Conservation (phyloP, 2,888 invertebrate genomes). For the Argynnis bischoffii region DNA sequence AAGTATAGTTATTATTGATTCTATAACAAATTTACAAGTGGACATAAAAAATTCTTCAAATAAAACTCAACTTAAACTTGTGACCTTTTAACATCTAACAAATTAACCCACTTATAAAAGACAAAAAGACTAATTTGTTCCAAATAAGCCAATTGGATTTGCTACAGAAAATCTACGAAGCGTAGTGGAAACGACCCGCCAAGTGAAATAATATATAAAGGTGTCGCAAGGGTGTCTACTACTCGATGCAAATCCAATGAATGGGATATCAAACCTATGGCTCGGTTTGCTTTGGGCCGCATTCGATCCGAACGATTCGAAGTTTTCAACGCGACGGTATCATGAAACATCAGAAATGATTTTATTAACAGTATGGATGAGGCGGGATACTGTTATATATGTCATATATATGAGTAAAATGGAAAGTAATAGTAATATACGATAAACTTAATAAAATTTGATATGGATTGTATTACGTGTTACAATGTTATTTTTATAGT, state of each 20-base stretch:
- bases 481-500: no score
- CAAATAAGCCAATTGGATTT: constrained; percentile 39
- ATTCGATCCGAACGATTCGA: constrained; percentile 64
- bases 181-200: constrained; percentile 39
- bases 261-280: constrained; percentile 79
- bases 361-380: constrained; percentile 48
- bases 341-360: constrained; percentile 78
- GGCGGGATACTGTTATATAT: not conserved
- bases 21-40: not conserved
- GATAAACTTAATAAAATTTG: not conserved
- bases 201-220: constrained; percentile 33
- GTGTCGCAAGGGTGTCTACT: constrained; percentile 57
- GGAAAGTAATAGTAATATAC: not conserved
- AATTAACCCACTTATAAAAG: constrained; percentile 20
- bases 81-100: constrained; percentile 17
- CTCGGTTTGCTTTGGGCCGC: constrained; percentile 74
- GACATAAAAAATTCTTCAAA: not conserved
- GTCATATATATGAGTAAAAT: not conserved
- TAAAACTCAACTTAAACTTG: not conserved
- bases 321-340: constrained; percentile 71
- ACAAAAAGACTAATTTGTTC: constrained; percentile 16
- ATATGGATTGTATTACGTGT: not conserved
- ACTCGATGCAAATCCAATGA: constrained; percentile 73
- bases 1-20: not conserved
- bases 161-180: constrained; percentile 43